Evolutionary conservation across 2,113 vertebrate species (phyloP).

Genomic region (Pseudopipra pipra): DNA sequence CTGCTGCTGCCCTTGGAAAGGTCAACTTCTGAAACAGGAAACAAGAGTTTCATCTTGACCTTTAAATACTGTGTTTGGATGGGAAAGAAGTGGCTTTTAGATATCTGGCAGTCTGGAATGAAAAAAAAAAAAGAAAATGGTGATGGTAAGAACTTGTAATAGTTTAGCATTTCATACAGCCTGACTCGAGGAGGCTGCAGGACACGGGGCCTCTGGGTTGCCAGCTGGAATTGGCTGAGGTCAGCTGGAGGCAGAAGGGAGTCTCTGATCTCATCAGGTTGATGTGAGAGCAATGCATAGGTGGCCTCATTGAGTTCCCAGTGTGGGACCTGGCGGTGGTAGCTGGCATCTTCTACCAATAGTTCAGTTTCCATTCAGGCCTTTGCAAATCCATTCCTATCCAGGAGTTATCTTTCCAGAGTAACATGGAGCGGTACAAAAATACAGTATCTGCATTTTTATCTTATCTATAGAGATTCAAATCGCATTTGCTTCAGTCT

Average conservation of each 20-base stretch:
- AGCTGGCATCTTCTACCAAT: not conserved
- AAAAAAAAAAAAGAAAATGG: not conserved
- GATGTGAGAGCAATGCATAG: constrained; percentile 31
- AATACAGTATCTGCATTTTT: not conserved
- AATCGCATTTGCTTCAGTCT: not conserved
- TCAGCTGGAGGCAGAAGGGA: constrained; percentile 37
- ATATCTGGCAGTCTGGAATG: not conserved
- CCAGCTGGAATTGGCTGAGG: not conserved
- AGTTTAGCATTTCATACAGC: not conserved
- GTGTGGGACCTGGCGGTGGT: not conserved
- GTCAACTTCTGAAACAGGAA: not conserved
- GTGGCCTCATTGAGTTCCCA: not conserved
- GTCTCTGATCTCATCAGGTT: constrained; percentile 38
- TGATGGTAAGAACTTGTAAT: not conserved
- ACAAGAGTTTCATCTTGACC: constrained; percentile 18
- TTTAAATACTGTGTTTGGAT: constrained; percentile 19
- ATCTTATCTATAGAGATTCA: not conserved
- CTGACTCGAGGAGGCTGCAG: not conserved
- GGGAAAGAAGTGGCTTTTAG: not conserved
- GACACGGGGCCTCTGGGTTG: fast-evolving
- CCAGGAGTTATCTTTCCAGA: not conserved
- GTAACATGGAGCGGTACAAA: not conserved
- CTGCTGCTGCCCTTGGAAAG: constrained; percentile 35
- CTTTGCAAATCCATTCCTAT: not conserved
- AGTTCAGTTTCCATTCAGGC: constrained; percentile 5